These are phyloP conservation scores for Melinopterus prodromus DNA, from an alignment of 2,888 invertebrate genomes.

Conservation along the genomic window DNA sequence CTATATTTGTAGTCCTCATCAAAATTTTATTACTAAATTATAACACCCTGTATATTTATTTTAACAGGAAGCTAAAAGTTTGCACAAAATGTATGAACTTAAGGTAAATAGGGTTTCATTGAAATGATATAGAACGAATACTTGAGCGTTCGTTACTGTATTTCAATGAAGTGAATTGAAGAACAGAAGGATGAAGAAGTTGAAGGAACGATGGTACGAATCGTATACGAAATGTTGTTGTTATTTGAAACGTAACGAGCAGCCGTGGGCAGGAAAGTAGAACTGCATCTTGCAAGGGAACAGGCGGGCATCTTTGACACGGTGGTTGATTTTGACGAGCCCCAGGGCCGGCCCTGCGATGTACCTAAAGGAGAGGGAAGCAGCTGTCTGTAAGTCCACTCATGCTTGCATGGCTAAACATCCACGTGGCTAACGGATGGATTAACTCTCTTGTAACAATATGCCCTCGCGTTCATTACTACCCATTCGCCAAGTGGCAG, in stretches of 20 bases:
- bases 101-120: too few species aligned
- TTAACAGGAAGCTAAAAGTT: too few species aligned
- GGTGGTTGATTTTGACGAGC: constrained; percentile 22
- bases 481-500: constrained; percentile 21
- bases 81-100: too few species aligned
- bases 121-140: too few species aligned
- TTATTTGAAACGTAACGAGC: background rate
- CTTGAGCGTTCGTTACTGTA: background rate
- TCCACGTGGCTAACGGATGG: constrained; percentile 25
- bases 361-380: constrained; percentile 19
- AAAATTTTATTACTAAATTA: too few species aligned
- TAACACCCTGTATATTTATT: too few species aligned
- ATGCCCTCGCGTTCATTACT: constrained; percentile 10
- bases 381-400: constrained; percentile 22
- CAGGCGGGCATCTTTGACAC: constrained; percentile 22
- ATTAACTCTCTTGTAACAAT: constrained; percentile 22
- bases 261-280: background rate
- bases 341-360: constrained; percentile 23
- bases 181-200: background rate
- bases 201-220: background rate
- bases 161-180: background rate
- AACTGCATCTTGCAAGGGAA: background rate
- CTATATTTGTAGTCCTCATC: too few species aligned
- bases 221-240: background rate
- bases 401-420: constrained; percentile 25